Base-by-base conservation (phyloP, 2,797 vertebrate genomes). In the Spinus pinus region DNA sequence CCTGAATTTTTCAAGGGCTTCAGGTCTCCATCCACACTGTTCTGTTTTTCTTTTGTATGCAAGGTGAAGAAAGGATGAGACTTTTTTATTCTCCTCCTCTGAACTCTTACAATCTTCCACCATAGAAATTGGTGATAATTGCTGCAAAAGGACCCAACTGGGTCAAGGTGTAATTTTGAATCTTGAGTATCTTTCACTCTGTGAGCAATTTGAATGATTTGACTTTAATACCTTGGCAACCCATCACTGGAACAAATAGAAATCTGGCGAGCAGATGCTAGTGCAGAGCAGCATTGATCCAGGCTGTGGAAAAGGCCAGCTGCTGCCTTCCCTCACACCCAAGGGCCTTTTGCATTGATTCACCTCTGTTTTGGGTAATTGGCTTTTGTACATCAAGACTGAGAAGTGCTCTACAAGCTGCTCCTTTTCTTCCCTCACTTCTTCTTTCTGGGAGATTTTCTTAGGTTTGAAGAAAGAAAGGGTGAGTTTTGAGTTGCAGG, bases 81-180 rank as follows among this genome's bases (percentile, higher is more conserved):
- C 3, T n/a, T 72, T 79, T 84, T 61, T 91, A 84, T 58, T 22
- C 42, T 81, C 17, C 33, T 88, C 19, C 35, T 92, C 64, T 89
- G 64, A 90, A 79, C 81, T 64, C 50, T 80, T 72, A 28, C 8
- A 54, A 3, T 86, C 58, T 94, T 67, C 54, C 50, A 69, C 50
- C 1, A 0, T 12, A 81, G 67, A 85, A 89, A 78, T 5, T 44
- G 57, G 75, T 87, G 71, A 74, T 92, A 93, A 94, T 93, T 87
- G 78, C 81, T 92, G 90, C 49, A 81, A 81, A 93, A 82, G 46
- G 23, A 82, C 69, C 84, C 67, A 64, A 0, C n/a, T 39, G 18
- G 93, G 90, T 91, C 92, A 91, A 86, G 83, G 93, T 88, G 67
- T 80, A 66, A 78, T 90, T 92, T 27, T 89, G 67, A 95, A 80